phyloP scores from a whole-genome alignment of 2,113 vertebrate species.

The Globicephala melas region DNA sequence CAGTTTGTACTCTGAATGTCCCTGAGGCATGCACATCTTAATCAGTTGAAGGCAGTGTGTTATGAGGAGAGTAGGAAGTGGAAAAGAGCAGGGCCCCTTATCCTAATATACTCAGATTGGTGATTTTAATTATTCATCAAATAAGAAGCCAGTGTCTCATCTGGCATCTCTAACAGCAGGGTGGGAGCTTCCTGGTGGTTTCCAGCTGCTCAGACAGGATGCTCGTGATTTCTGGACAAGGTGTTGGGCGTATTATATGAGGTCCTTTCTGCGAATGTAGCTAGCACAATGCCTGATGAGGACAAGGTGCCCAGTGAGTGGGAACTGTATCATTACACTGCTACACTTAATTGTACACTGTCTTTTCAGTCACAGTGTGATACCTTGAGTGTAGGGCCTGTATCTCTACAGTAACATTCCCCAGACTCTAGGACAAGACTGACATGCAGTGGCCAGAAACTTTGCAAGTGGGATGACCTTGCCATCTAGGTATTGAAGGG shows the following conservation, averaged over 20 bases:
- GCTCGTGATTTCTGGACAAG: not conserved
- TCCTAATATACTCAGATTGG: not conserved
- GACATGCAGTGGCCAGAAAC: not conserved
- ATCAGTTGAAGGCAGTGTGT: not conserved
- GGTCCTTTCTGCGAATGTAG: not conserved
- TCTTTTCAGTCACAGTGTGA: not conserved
- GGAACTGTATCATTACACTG: not conserved
- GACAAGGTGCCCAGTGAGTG: not conserved
- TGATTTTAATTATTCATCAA: conserved; percentile 21
- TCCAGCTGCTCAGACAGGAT: not conserved
- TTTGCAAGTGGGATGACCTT: not conserved
- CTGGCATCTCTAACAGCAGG: not conserved
- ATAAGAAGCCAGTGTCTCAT: not conserved
- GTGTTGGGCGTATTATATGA: no score
- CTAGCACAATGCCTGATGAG: not conserved
- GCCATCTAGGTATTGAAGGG: not conserved
- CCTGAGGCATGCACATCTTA: not conserved
- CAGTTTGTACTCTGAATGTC: not conserved
- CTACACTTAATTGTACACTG: not conserved
- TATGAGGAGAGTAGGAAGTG: not conserved
- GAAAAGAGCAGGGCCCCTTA: not conserved
- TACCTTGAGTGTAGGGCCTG: not conserved
- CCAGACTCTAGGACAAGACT: not conserved
- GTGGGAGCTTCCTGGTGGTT: not conserved
- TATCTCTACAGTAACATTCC: not conserved